Conservation (phyloP, 2,113 vertebrate species). For the Candoia aspera region DNA sequence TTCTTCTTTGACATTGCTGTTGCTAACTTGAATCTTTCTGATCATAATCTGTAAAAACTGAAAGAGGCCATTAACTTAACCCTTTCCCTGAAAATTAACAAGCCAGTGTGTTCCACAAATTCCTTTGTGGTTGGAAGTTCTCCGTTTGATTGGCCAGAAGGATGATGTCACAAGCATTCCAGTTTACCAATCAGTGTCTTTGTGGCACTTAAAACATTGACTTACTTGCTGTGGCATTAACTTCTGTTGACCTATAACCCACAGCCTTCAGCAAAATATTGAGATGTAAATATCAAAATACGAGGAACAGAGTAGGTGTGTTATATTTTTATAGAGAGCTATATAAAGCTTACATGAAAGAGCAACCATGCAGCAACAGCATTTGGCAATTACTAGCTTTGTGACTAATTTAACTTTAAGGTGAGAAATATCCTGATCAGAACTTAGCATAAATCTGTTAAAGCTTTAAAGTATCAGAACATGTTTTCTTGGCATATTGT, state of each 20-base stretch:
- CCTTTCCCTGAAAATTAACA: neutral
- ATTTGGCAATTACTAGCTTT: neutral
- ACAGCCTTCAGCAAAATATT: neutral
- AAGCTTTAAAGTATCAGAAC: neutral
- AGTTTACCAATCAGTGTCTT: neutral
- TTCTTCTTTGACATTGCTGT: constrained; percentile 21
- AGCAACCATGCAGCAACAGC: neutral
- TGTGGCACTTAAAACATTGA: neutral
- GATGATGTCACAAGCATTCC: constrained; percentile 30
- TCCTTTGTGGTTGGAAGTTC: constrained; percentile 2
- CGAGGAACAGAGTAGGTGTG: neutral
- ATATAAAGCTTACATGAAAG: neutral
- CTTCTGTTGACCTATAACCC: neutral
- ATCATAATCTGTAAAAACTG: neutral
- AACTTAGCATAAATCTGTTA: neutral
- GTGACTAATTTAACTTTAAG: neutral
- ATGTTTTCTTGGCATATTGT: neutral
- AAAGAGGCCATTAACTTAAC: neutral
- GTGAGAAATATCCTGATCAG: neutral
- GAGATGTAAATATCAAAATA: neutral
- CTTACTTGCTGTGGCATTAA: neutral
- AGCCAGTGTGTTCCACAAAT: neutral
- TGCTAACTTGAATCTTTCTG: neutral
- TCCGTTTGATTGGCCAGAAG: neutral
- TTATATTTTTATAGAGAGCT: neutral